Conservation (phyloP, 1,140 invertebrate genomes). For the Aleiodes sp. region DNA sequence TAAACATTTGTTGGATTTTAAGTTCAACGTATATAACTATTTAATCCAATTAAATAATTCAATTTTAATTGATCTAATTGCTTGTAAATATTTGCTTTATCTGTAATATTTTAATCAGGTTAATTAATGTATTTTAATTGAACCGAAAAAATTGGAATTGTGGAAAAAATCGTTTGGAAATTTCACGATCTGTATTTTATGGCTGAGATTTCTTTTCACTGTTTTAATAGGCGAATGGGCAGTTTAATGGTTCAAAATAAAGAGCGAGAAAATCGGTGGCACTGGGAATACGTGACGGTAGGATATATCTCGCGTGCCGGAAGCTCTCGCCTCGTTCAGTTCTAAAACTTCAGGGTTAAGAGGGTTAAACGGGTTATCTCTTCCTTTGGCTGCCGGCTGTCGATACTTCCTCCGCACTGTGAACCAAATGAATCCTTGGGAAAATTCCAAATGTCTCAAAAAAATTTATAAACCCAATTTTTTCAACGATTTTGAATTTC, state of each 20-base stretch:
- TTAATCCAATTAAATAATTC: too few species aligned
- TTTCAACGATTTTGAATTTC: not conserved
- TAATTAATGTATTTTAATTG: too few species aligned
- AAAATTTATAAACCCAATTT: not conserved
- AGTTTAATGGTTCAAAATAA: not conserved
- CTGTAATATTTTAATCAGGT: too few species aligned
- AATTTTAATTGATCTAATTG: too few species aligned
- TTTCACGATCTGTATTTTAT: too few species aligned
- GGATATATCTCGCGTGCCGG: constrained; percentile 32
- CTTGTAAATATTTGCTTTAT: too few species aligned
- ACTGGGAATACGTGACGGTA: constrained; percentile 27
- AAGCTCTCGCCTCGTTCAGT: constrained; percentile 29
- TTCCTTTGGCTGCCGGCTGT: constrained; percentile 27
- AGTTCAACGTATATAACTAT: too few species aligned
- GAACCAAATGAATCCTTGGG: constrained; percentile 20
- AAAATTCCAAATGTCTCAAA: constrained; percentile 3
- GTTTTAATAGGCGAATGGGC: not conserved
- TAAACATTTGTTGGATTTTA: not conserved
- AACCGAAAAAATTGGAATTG: too few species aligned
- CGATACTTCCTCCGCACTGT: constrained; percentile 24
- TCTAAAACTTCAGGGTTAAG: constrained; percentile 24
- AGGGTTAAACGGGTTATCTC: constrained; percentile 37
- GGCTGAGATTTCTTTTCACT: not conserved
- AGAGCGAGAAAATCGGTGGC: constrained; percentile 27
- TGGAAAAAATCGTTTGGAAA: too few species aligned